These are phyloP conservation scores for Drymodes brunneopygia DNA, from an alignment of 2,113 vertebrate species.

Conservation along the genomic window DNA sequence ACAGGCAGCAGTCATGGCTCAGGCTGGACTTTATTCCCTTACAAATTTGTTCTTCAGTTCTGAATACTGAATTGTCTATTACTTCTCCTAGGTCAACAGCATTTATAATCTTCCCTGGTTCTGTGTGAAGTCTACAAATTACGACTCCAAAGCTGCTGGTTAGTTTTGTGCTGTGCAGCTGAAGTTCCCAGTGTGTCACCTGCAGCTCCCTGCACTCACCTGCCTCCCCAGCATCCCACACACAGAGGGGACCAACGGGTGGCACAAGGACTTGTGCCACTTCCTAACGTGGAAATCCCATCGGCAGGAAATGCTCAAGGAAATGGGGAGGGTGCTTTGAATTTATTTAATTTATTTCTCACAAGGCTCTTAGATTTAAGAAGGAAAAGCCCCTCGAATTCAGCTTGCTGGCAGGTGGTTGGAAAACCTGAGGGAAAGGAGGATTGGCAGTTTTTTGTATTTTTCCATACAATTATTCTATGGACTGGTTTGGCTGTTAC, in stretches of 20 bases:
- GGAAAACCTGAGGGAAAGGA: background rate
- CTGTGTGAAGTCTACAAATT: slow-evolving; percentile 23
- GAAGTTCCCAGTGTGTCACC: background rate
- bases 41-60: slow-evolving; percentile 32
- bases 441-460: background rate
- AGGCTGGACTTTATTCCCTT: slow-evolving; percentile 15
- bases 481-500: background rate
- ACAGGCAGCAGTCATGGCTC: slow-evolving; percentile 8
- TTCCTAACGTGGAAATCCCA: background rate
- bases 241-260: background rate
- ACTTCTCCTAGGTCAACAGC: slow-evolving; percentile 43
- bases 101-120: slow-evolving; percentile 1
- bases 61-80: slow-evolving; percentile 32
- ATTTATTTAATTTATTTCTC: background rate
- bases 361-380: background rate
- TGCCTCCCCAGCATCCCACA: background rate
- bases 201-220: background rate
- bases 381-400: background rate
- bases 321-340: background rate
- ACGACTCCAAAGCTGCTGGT: background rate
- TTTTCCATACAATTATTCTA: background rate
- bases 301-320: background rate
- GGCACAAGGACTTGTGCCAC: background rate
- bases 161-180: background rate
- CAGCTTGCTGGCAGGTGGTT: background rate